Percentiles rank a stretch among this genome's conserved stretches.
phyloP scores from a whole-genome alignment of 2,888 invertebrate genomes.

The Brassicogethes aeneus region DNA sequence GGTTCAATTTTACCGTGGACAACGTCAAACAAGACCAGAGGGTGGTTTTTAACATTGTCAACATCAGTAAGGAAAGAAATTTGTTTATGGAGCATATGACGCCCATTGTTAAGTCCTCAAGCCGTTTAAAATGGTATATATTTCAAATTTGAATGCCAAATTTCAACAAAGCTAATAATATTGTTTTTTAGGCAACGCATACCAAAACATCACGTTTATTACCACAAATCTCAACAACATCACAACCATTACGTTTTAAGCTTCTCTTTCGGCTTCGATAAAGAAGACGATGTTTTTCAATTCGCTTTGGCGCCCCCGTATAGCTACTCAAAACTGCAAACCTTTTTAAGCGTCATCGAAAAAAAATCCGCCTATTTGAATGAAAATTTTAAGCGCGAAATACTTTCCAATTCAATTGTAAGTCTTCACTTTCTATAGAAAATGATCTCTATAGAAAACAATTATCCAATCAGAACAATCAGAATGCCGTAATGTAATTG shows the following conservation, averaged over 20 bases:
- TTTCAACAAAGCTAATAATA: no score
- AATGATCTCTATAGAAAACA: no score
- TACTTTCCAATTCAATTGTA: conserved; percentile 59
- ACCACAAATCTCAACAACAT: conserved; percentile 83
- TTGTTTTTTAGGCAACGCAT: conserved; percentile 63
- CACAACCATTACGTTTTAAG: conserved; percentile 87
- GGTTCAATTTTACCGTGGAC: conserved; percentile 98
- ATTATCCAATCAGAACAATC: conserved; percentile 1
- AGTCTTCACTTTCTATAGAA: conserved; percentile 21
- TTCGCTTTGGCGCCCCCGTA: conserved; percentile 92
- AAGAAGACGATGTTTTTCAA: conserved; percentile 90
- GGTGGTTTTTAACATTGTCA: conserved; percentile 94
- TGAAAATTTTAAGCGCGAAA: conserved; percentile 58
- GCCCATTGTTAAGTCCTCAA: conserved; percentile 86
- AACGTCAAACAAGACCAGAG: conserved; percentile 92
- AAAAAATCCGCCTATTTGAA: conserved; percentile 46
- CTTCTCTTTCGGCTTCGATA: conserved; percentile 90
- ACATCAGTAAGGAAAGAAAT: conserved; percentile 87
- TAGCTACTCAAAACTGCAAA: conserved; percentile 85
- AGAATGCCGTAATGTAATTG: no score
- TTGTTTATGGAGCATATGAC: conserved; percentile 86
- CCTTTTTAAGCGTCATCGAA: conserved; percentile 69
- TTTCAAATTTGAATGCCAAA: neutral
- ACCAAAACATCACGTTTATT: conserved; percentile 77
- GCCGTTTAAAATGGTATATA: conserved; percentile 79